Percentiles rank a stretch among this genome's conserved stretches.
Conservation (phyloP, 2,113 vertebrate species). For the Capricornis sumatraensis region DNA sequence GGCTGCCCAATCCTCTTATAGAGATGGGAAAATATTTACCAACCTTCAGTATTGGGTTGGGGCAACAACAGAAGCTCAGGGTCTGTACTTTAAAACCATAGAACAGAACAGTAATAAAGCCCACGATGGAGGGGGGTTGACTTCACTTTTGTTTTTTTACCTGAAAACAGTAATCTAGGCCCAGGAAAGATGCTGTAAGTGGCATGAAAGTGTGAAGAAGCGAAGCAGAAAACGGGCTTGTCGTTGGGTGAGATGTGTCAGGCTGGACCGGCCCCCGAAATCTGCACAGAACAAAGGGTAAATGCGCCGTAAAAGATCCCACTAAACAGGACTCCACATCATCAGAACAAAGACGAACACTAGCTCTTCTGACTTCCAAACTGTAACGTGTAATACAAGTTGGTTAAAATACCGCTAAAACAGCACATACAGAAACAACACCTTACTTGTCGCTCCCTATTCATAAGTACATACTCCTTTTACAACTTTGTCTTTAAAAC, state of each 20-base stretch:
- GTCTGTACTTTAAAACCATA: constrained; percentile 5
- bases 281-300: constrained; percentile 36
- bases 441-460: constrained; percentile 79
- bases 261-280: constrained; percentile 34
- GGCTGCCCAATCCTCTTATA: not conserved
- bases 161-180: not conserved
- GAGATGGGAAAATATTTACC: not conserved
- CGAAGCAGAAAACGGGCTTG: not conserved
- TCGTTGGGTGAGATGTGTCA: not conserved
- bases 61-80: not conserved
- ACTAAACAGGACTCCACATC: constrained; percentile 55
- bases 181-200: not conserved
- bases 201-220: not conserved
- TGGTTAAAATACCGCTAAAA: constrained; percentile 81
- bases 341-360: constrained; percentile 76
- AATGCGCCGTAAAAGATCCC: constrained; percentile 42
- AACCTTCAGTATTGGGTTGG: not conserved
- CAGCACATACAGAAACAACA: constrained; percentile 79
- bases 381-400: constrained; percentile 76
- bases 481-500: constrained; percentile 69
- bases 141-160: constrained; percentile 15
- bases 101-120: not conserved
- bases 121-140: not conserved
- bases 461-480: constrained; percentile 55
- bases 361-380: constrained; percentile 71